Conservation (phyloP, 2,797 vertebrate species). For the Triplophysa yarkandensis region DNA sequence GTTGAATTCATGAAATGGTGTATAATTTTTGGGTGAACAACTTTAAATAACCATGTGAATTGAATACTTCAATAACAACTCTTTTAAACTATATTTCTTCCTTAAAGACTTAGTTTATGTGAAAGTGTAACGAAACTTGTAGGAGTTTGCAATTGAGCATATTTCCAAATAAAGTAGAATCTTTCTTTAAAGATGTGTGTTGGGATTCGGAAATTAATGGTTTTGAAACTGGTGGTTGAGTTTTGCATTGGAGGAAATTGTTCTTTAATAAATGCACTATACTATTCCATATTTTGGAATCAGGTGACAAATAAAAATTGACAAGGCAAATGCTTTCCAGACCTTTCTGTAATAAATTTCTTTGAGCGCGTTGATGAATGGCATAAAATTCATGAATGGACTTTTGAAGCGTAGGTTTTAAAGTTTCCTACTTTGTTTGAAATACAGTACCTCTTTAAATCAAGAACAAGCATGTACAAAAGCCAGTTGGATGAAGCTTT, state of each 20-base stretch:
- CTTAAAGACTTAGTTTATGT: too few species aligned
- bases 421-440: not conserved
- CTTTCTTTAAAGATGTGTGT: too few species aligned
- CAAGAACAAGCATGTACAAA: not conserved
- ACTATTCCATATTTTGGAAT: not conserved
- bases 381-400: not conserved
- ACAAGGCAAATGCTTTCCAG: not conserved
- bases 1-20: too few species aligned
- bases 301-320: slow-evolving; percentile 4
- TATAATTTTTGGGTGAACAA: too few species aligned
- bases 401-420: not conserved
- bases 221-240: too few species aligned
- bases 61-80: too few species aligned
- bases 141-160: too few species aligned
- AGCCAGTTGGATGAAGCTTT: not conserved
- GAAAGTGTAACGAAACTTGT: too few species aligned
- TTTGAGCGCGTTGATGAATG: not conserved
- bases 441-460: not conserved
- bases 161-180: too few species aligned
- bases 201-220: too few species aligned
- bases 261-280: not conserved
- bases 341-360: slow-evolving; percentile 4
- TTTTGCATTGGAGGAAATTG: not conserved
- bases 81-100: too few species aligned
- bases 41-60: too few species aligned